These are phyloP conservation scores for Ovis canadensis DNA, from an alignment of 2,113 vertebrate species.

Conservation along the genomic window DNA sequence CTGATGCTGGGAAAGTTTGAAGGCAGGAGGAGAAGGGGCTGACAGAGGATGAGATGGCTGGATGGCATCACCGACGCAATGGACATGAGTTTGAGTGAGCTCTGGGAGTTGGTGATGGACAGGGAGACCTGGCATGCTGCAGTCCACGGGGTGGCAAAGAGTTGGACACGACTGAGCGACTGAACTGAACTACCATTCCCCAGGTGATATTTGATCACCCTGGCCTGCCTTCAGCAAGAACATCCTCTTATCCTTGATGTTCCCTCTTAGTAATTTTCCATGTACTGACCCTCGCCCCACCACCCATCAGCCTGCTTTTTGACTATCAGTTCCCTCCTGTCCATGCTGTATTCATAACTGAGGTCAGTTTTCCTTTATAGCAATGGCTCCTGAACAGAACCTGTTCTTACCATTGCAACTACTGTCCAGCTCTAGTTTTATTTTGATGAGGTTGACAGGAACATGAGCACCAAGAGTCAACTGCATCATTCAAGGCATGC, in stretches of 20 bases:
- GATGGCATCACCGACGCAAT: background rate
- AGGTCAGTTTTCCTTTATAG: background rate
- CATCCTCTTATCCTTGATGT: background rate
- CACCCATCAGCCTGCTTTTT: background rate
- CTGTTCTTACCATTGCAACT: background rate
- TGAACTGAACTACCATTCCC: background rate
- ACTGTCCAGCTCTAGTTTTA: background rate
- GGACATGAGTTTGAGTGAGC: background rate
- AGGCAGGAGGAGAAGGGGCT: background rate
- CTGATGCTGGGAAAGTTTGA: background rate
- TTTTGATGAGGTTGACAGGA: background rate
- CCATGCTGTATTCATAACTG: background rate
- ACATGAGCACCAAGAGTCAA: background rate
- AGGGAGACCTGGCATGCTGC: background rate
- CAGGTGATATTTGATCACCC: background rate
- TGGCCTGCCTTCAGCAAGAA: background rate
- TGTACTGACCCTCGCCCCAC: too few species aligned
- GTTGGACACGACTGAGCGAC: fast-evolving
- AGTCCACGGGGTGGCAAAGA: background rate
- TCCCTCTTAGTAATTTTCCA: background rate
- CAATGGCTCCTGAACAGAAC: background rate
- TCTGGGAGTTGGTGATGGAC: background rate
- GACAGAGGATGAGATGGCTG: background rate
- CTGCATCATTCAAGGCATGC: background rate
- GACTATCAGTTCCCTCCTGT: background rate